Percentiles rank a stretch among this genome's conserved stretches.
These are phyloP conservation scores for Andrena marginata DNA, from an alignment of 2,888 invertebrate species.

Conservation along the genomic window DNA sequence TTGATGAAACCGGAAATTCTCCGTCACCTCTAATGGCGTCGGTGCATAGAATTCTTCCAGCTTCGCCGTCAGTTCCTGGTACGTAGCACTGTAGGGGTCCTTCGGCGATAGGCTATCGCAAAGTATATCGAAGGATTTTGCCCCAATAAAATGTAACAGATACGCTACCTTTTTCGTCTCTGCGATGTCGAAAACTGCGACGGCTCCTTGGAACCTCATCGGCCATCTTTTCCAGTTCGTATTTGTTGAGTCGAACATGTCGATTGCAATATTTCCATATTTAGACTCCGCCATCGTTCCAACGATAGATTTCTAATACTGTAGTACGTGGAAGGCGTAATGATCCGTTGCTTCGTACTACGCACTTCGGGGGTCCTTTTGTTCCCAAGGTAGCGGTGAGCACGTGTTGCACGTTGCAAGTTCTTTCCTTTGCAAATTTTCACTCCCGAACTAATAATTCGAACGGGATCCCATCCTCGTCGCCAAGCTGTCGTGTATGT, in stretches of 20 bases:
- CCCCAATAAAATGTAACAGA: conserved; percentile 5
- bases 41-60: too few relatives aligned
- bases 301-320: not conserved
- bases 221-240: not conserved
- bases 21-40: too few relatives aligned
- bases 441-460: not conserved
- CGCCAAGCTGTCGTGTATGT: not conserved
- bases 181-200: not conserved
- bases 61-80: too few relatives aligned
- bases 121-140: not conserved
- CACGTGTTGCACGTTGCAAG: not conserved
- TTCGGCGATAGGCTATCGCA: not conserved
- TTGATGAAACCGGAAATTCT: too few relatives aligned
- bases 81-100: not conserved
- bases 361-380: not conserved
- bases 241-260: not conserved
- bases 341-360: not conserved
- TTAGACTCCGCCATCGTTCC: not conserved
- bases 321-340: not conserved
- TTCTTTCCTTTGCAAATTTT: not conserved
- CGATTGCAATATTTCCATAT: not conserved
- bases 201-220: not conserved
- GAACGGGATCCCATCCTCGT: conserved; percentile 7
- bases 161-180: not conserved
- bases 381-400: not conserved